Percentiles rank a stretch among this genome's conserved stretches.
These are phyloP conservation scores for Phasianus colchicus DNA, from an alignment of 2,113 vertebrate species.

Conservation along the genomic window DNA sequence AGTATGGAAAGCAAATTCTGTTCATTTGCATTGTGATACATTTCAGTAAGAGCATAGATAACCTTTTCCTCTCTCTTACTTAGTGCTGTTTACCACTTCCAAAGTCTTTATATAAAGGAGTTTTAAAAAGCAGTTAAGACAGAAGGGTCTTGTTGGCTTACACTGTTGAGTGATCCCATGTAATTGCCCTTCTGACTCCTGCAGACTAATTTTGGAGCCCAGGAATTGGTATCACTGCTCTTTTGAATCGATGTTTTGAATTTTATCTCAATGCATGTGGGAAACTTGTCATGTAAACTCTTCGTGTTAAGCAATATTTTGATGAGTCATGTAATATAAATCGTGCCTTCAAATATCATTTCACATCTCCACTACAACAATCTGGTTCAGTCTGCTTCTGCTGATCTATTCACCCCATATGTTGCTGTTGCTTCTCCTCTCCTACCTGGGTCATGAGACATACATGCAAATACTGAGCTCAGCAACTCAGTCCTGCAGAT, in stretches of 20 bases:
- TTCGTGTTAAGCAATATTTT: conserved; percentile 15
- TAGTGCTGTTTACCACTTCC: background rate
- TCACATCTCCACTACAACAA: background rate
- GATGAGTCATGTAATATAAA: conserved; percentile 30
- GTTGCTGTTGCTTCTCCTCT: background rate
- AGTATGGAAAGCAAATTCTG: background rate
- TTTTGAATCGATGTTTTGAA: conserved; percentile 15
- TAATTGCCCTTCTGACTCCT: background rate
- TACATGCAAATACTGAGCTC: background rate
- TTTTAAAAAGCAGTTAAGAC: background rate
- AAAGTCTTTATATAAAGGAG: background rate
- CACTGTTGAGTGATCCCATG: background rate
- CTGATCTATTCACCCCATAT: background rate
- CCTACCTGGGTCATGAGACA: background rate
- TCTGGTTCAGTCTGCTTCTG: background rate
- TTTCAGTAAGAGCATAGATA: background rate
- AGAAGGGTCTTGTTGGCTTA: background rate
- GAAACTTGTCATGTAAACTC: conserved; percentile 16
- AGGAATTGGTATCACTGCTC: background rate
- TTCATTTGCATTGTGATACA: background rate
- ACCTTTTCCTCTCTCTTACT: background rate
- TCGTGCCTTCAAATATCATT: conserved; percentile 35
- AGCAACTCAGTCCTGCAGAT: background rate
- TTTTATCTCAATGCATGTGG: background rate
- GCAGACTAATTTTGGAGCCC: background rate